These are phyloP conservation scores for Branchinecta lynchi DNA, from an alignment of 1,140 invertebrate genomes.

Conservation along the genomic window DNA sequence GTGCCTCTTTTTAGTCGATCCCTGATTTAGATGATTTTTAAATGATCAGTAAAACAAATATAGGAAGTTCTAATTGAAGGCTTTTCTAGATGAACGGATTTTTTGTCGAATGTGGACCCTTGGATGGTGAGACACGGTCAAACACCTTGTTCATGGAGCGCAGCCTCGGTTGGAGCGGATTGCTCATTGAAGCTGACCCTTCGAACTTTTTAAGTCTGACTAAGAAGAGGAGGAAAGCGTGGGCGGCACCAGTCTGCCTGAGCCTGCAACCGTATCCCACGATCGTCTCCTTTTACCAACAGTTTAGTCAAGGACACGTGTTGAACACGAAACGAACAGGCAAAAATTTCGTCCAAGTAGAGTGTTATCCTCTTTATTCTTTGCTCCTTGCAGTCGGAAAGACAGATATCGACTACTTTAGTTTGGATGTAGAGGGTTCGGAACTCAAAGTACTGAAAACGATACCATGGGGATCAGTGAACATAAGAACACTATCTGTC, in stretches of 20 bases:
- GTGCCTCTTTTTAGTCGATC: too few species aligned
- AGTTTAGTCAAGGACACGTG: conserved; percentile 1
- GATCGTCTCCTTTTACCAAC: background rate
- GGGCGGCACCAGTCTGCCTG: conserved; percentile 34
- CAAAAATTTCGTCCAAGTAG: conserved; percentile 34
- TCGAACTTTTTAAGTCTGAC: conserved; percentile 34
- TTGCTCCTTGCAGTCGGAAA: conserved; percentile 56
- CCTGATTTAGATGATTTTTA: background rate
- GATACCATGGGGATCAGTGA: conserved; percentile 17
- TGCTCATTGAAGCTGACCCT: conserved; percentile 30
- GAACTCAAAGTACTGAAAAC: conserved; percentile 33
- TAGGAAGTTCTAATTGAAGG: background rate
- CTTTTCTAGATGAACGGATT: conserved; percentile 21
- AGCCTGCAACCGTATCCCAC: conserved; percentile 30
- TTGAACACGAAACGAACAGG: background rate
- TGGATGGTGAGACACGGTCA: conserved; percentile 23
- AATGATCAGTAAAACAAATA: background rate
- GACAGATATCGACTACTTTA: conserved; percentile 50
- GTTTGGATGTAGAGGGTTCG: conserved; percentile 46
- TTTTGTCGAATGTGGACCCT: conserved; percentile 24
- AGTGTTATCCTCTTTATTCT: conserved; percentile 68
- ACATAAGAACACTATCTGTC: conserved; percentile 29
- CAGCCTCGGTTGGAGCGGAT: conserved; percentile 22
- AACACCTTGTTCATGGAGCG: conserved; percentile 23
- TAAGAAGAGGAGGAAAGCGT: conserved; percentile 32